Base-by-base conservation (phyloP, 2,797 vertebrate genomes). In the Pseudotriccus pelzelni region DNA sequence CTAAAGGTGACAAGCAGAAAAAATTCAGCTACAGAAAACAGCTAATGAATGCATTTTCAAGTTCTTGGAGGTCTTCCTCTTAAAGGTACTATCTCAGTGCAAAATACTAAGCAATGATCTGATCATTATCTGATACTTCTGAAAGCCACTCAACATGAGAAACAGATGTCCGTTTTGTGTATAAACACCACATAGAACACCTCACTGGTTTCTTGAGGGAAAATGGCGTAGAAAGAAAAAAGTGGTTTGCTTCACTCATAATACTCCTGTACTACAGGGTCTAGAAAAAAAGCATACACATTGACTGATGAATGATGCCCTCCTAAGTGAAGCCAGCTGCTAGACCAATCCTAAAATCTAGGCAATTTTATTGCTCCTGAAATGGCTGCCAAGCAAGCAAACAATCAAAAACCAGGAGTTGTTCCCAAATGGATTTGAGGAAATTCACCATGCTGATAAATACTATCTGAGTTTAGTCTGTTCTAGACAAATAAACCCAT, bases 191-290 rank as follows among this genome's bases (percentile, higher is more conserved):
- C 14, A 24, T 3, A 37, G 47, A 86, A 80, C 22, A 46, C 4
- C 16, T 20, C 76, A 72, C 52, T 14, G 5, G 12, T 77, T 41
- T 79, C 32, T 43, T 49, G 13, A 19, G 14, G 20, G 47, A 60
- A 77, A 80, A 68, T 8, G 20, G 4, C 6, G n/a, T 25, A 8
- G 6, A 3, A 27, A 37, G 39, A 36, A 37, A 59, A 62, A 30
- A 19, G 1, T 14, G 1, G 0, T 17, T 64, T 67, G 24, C 7
- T 68, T 37, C 14, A 28, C 9, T 52, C 23, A 1, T 53, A 78
- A 22, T 17, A 55, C 47, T 70, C 16, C 12, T 84, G 9, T 7
- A 12, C 7, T 62, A 2, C 5, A 64, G 4, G 23, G 6, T 46
- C 34, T 46, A 56, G 44, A 18, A 36, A 23, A 64, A 69, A 72